These are phyloP conservation scores for Malurus leucopterus DNA, from an alignment of 2,797 vertebrate species.

Conservation along the genomic window DNA sequence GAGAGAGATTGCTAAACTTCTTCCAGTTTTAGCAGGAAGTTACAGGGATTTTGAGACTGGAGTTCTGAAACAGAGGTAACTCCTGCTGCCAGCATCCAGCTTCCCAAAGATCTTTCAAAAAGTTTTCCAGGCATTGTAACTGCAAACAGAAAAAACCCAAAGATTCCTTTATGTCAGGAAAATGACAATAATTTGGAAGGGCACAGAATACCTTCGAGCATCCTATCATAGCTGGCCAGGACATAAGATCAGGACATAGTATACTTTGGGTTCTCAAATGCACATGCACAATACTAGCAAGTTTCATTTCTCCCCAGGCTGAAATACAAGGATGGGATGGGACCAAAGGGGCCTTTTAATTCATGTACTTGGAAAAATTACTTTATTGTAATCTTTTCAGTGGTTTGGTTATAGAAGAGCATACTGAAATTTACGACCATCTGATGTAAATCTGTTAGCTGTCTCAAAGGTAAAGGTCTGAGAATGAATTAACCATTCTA, in stretches of 20 bases:
- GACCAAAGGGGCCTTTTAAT: background rate
- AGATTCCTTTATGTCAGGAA: background rate
- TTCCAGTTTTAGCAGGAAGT: constrained; percentile 34
- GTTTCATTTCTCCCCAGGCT: background rate
- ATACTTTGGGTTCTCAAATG: background rate
- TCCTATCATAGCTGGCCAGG: background rate
- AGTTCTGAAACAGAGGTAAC: constrained; percentile 35
- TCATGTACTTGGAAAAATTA: background rate
- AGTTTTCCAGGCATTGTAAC: constrained; percentile 25
- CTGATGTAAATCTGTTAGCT: background rate
- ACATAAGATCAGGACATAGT: background rate
- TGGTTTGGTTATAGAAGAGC: background rate
- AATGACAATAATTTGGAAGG: background rate
- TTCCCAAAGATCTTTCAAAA: constrained; percentile 52
- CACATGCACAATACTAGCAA: background rate
- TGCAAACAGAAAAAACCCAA: background rate
- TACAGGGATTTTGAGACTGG: constrained; percentile 32
- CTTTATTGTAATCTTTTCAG: background rate
- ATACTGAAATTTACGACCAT: background rate
- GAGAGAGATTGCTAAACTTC: constrained; percentile 42
- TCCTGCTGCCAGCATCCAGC: constrained; percentile 17
- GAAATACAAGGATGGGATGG: background rate
- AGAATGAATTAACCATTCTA: background rate
- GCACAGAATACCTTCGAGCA: background rate
- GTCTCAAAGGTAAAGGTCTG: background rate